These are phyloP conservation scores for Sturmia bella DNA, from an alignment of 2,888 invertebrate genomes.

Conservation along the genomic window DNA sequence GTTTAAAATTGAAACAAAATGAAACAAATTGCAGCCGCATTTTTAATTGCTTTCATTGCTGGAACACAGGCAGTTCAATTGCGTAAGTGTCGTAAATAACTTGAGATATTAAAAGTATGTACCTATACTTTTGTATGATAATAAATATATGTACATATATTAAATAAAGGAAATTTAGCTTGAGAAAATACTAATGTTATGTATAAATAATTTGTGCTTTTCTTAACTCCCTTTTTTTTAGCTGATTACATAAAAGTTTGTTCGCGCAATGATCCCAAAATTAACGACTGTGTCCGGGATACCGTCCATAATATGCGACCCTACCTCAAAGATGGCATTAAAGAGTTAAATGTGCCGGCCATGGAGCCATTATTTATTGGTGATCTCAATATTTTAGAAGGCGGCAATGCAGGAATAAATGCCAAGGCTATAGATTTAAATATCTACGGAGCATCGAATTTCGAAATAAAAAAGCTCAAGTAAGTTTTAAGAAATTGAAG, in stretches of 20 bases:
- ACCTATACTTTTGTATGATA: too few relatives aligned
- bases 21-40: slow-evolving; percentile 28
- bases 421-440: slow-evolving; percentile 84
- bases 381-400: slow-evolving; percentile 86
- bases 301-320: slow-evolving; percentile 85
- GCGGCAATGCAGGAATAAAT: slow-evolving; percentile 78
- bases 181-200: too few relatives aligned
- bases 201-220: too few relatives aligned
- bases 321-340: slow-evolving; percentile 85
- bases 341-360: slow-evolving; percentile 86
- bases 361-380: slow-evolving; percentile 88
- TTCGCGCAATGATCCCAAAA: slow-evolving; percentile 84
- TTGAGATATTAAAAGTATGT: too few relatives aligned
- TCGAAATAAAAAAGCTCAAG: slow-evolving; percentile 84
- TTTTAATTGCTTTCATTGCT: slow-evolving; percentile 36
- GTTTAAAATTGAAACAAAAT: slow-evolving; percentile 38
- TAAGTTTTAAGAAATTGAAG: slow-evolving; percentile 59
- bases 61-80: slow-evolving; percentile 71
- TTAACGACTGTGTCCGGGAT: slow-evolving; percentile 85
- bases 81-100: slow-evolving; percentile 76
- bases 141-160: too few relatives aligned
- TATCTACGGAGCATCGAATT: slow-evolving; percentile 86
- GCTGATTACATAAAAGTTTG: slow-evolving; percentile 87
- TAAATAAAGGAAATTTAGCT: too few relatives aligned
- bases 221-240: slow-evolving; percentile 75